Conservation (phyloP, 2,797 vertebrate species). For the Heliangelus exortis region DNA sequence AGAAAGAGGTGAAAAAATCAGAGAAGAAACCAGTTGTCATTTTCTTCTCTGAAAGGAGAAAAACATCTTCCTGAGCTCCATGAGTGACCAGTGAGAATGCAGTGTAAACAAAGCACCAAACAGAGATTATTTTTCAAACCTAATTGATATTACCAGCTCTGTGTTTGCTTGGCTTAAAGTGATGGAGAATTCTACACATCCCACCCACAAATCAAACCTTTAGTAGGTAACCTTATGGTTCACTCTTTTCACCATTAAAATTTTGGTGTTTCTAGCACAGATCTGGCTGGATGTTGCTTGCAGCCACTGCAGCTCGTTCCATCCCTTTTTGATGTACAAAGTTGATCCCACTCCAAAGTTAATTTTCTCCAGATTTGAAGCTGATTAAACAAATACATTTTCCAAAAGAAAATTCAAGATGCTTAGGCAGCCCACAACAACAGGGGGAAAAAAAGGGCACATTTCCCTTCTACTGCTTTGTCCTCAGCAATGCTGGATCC, state of each 20-base stretch:
- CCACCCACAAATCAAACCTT: background rate
- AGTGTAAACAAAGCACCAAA: background rate
- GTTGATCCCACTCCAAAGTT: background rate
- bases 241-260: background rate
- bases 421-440: background rate
- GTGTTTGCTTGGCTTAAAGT: background rate
- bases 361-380: background rate
- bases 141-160: background rate
- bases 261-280: background rate
- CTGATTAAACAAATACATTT: background rate
- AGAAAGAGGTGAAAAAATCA: background rate
- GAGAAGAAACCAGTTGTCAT: background rate
- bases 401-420: background rate
- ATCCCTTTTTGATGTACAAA: background rate
- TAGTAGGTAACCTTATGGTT: background rate
- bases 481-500: background rate
- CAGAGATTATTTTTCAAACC: background rate
- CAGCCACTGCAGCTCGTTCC: background rate
- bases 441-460: rapidly evolving
- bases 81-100: background rate
- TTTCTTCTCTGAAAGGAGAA: background rate
- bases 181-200: background rate
- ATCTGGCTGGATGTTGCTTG: background rate
- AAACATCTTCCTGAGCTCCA: background rate
- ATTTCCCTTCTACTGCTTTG: background rate